Conservation (phyloP, 2,888 invertebrate genomes). For the Phlogophora meticulosa region DNA sequence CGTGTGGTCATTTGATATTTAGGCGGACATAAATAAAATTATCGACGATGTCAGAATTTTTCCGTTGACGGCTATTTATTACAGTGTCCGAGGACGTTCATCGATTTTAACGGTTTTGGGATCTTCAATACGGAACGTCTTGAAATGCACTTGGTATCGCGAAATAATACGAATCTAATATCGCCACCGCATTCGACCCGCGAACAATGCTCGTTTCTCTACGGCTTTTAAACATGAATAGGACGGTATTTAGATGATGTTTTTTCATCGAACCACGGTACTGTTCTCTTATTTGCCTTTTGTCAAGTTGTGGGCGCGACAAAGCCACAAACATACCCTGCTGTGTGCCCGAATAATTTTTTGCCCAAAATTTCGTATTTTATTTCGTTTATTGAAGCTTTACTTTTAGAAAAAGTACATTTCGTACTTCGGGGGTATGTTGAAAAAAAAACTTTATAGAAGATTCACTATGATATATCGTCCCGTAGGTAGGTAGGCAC, state of each 20-base stretch:
- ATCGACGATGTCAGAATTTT: constrained; percentile 73
- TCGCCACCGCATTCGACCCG: constrained; percentile 87
- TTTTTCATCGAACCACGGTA: constrained; percentile 81
- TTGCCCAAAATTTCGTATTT: constrained; percentile 87
- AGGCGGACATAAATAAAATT: constrained; percentile 78
- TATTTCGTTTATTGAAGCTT: constrained; percentile 87
- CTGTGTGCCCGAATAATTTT: constrained; percentile 86
- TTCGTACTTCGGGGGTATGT: constrained; percentile 62
- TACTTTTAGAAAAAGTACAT: constrained; percentile 79
- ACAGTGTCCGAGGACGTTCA: constrained; percentile 62
- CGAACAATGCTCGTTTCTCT: constrained; percentile 87
- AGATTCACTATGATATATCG: constrained; percentile 87
- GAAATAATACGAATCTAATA: constrained; percentile 88
- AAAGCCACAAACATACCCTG: constrained; percentile 90
- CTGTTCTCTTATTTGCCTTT: constrained; percentile 91
- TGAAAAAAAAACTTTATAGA: constrained; percentile 84
- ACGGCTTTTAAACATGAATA: constrained; percentile 91
- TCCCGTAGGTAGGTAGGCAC: constrained; percentile 73
- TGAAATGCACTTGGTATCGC: constrained; percentile 69
- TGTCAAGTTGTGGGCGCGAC: constrained; percentile 90
- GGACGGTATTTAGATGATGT: constrained; percentile 89
- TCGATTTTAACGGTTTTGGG: constrained; percentile 72
- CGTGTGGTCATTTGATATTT: constrained; percentile 71
- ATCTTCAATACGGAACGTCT: constrained; percentile 53
- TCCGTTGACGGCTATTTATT: constrained; percentile 65